Base-by-base conservation (phyloP, 2,888 invertebrate species). In the Neocrepidodera transversa region DNA sequence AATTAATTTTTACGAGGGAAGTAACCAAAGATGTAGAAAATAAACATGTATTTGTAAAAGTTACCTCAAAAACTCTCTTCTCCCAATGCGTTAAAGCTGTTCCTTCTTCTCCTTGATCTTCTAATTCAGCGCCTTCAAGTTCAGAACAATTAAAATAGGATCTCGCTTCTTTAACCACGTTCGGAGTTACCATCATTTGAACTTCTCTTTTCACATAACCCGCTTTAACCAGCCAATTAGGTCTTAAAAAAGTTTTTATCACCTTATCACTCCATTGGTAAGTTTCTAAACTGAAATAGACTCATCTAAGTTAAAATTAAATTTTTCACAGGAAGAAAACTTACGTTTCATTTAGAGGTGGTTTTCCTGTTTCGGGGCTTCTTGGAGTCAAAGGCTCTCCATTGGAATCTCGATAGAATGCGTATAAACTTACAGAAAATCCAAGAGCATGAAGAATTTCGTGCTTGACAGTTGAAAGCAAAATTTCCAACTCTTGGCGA, bases 11-110 rank as follows among this genome's bases (percentile, higher is more conserved):
- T n/a, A n/a, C n/a, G n/a, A n/a, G n/a, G n/a, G n/a, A n/a, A n/a
- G n/a, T n/a, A n/a, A n/a, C n/a, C n/a, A n/a, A n/a, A n/a, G n/a
- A n/a, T n/a, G n/a, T n/a, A n/a, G n/a, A n/a, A n/a, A n/a, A n/a
- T n/a, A n/a, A n/a, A n/a, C n/a, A n/a, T n/a, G n/a, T n/a, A n/a
- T n/a, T n/a, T n/a, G n/a, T n/a, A n/a, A n/a, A n/a, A n/a, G n/a
- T 78, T 73, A 95, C 96, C 86, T 99, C 99, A 78, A 98, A 95
- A 1, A 98, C 89, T 53, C 99, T 82, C 76, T 99, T 99, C 80
- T 99, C 99, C 98, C 98, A 99, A 76, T 99, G 99, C 0, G 98
- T 98, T 40, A 97, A 82, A 0, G 93, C 78, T 0, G 99, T 99
- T 0, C 99, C 99, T 68, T 97, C 95, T 11, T 95, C 95, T 0